Conservation (phyloP, 2,888 invertebrate genomes). For the Andricus quercusramuli region DNA sequence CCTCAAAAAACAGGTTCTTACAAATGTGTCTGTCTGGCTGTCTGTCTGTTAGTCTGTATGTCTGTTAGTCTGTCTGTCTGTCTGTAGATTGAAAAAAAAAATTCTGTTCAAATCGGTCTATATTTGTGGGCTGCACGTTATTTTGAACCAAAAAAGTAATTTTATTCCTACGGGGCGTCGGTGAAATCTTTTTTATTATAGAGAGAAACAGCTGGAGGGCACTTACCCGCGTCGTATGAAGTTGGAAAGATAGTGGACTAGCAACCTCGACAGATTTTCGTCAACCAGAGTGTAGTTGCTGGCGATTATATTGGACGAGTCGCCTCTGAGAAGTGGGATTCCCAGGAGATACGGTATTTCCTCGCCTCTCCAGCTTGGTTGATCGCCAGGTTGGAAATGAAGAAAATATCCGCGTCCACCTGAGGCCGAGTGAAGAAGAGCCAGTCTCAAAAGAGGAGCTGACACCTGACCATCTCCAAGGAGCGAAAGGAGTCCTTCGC, state of each 20-base stretch:
- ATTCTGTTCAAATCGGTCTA: no score
- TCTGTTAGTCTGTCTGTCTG: no score
- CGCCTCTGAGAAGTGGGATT: constrained; percentile 85
- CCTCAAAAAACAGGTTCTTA: no score
- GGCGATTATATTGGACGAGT: constrained; percentile 83
- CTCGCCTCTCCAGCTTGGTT: constrained; percentile 92
- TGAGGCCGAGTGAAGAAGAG: constrained; percentile 88
- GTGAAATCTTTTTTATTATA: no score
- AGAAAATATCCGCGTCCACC: constrained; percentile 92
- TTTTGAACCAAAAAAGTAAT: no score
- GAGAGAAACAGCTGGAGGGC: neutral
- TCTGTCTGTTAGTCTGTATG: no score
- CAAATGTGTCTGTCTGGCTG: no score
- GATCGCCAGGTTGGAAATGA: constrained; percentile 92
- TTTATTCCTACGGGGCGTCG: no score
- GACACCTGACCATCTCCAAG: constrained; percentile 95
- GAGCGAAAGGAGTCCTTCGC: constrained; percentile 89
- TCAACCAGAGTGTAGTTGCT: constrained; percentile 90
- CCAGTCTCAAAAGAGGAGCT: constrained; percentile 89
- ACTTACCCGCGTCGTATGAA: constrained; percentile 93
- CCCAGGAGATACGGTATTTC: constrained; percentile 93
- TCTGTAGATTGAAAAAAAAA: no score
- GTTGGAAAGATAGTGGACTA: constrained; percentile 92
- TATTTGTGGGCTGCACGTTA: no score
- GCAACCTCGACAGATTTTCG: constrained; percentile 87